These are phyloP conservation scores for Dasysyrphus albostriatus DNA, from an alignment of 2,888 invertebrate genomes.

Conservation along the genomic window DNA sequence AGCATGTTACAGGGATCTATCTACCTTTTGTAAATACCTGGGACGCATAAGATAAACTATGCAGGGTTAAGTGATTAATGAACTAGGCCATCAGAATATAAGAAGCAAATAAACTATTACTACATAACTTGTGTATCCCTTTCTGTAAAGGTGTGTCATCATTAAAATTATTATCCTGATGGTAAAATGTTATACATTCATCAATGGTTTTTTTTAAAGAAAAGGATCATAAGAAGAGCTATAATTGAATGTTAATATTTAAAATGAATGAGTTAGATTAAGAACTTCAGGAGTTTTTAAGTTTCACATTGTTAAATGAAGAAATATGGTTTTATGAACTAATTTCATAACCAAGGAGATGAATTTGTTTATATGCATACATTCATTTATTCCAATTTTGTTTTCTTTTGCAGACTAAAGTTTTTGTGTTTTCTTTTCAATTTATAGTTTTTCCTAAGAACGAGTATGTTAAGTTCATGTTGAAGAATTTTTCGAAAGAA, in stretches of 20 bases:
- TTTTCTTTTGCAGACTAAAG: no score
- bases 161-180: conserved; percentile 16
- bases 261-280: background rate
- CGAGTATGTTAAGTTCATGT: no score
- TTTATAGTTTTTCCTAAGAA: no score
- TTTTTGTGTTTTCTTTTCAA: no score
- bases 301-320: no score
- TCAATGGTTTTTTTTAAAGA: background rate
- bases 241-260: conserved; percentile 16
- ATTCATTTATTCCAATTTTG: no score
- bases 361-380: no score
- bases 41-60: conserved; percentile 23
- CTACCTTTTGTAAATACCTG: conserved; percentile 39
- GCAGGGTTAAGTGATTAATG: conserved; percentile 51
- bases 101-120: conserved; percentile 5
- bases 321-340: no score
- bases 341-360: no score
- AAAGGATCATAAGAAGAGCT: background rate
- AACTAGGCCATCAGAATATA: conserved; percentile 8
- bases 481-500: no score
- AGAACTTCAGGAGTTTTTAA: background rate
- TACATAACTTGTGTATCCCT: conserved; percentile 1
- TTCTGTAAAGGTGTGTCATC: background rate
- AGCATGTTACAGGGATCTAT: background rate
- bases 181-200: conserved; percentile 1